Evolutionary conservation across 2,113 vertebrate genomes (phyloP).

Genomic region (Tragulus kanchil): DNA sequence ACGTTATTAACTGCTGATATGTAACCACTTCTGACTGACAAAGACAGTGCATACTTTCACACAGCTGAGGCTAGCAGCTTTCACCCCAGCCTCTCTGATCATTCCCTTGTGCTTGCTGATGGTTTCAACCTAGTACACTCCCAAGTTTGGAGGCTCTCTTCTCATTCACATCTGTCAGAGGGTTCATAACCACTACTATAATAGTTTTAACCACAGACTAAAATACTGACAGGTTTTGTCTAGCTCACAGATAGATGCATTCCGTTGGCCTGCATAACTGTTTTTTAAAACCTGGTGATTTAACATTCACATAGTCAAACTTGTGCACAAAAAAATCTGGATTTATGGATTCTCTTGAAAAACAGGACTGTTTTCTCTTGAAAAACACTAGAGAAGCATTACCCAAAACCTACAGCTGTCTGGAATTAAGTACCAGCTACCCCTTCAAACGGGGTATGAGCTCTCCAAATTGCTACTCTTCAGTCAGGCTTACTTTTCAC

Average conservation of each 20-base stretch:
- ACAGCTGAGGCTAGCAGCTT: background rate
- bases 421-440: background rate
- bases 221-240: constrained; percentile 10
- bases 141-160: background rate
- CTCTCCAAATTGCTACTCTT: background rate
- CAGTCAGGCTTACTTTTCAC: background rate
- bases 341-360: constrained; percentile 44
- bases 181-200: background rate
- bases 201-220: background rate
- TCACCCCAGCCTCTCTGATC: constrained; percentile 10
- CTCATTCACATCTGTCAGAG: background rate
- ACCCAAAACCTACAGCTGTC: background rate
- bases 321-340: background rate
- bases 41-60: constrained; percentile 1
- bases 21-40: background rate
- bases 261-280: background rate
- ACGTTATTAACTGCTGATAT: background rate
- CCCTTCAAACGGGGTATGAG: background rate
- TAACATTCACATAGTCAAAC: constrained; percentile 2
- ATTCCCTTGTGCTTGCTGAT: background rate
- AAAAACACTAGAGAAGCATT: background rate
- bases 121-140: background rate
- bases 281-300: background rate
- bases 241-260: background rate
- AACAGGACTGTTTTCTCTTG: background rate